Evolutionary conservation across 2,888 invertebrate species (phyloP), one percentile per base, ranked within the genome.

Genomic region (Apoda limacodes): DNA sequence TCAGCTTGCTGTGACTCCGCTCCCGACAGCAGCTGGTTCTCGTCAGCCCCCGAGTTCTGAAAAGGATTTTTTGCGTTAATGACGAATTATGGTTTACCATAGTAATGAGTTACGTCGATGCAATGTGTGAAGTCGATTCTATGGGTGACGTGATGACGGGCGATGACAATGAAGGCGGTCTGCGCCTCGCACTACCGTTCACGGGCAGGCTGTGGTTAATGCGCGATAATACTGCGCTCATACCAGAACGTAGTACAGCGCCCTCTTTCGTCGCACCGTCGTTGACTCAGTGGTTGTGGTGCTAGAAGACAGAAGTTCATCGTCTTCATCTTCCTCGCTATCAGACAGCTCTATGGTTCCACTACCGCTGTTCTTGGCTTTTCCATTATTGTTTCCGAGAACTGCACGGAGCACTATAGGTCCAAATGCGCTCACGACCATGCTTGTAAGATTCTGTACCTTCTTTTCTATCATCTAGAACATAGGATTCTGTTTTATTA

Each of bases 391-490:
- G 39, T 78, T 74, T 32, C 78, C 82, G 35, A 88, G 75, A 56
- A 85, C 83, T 38, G 83, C 82, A 42, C 85, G 82, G 42, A 90
- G 82, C 46, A 93, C 75, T 37, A 87, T 82, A 22, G 92, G 88
- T 26, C 92, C 92, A 57, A 93, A 84, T 40, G 88, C 83, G 55
- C 89, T 86, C 69, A 93, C 85, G 55, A 92, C 72, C 65, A 85
- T 82, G 62, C 87, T 83, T 43, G 87, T 86, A 60, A 90, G 83
- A 70, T 85, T 83, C 82, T 89, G 89, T 67, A 91, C 87, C 66
- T 88, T 88, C 69, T 86, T 83, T 82, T 90, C 89, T 78, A 90
- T 81, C 60, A 89, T 86, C 90, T 80, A 80, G 60, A 80, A 80
- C 75, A 78, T 55, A 75, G n/a, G n/a, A n/a, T n/a, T n/a, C n/a